Base-by-base conservation (phyloP, 2,113 vertebrate genomes). In the Zosterops borbonicus region DNA sequence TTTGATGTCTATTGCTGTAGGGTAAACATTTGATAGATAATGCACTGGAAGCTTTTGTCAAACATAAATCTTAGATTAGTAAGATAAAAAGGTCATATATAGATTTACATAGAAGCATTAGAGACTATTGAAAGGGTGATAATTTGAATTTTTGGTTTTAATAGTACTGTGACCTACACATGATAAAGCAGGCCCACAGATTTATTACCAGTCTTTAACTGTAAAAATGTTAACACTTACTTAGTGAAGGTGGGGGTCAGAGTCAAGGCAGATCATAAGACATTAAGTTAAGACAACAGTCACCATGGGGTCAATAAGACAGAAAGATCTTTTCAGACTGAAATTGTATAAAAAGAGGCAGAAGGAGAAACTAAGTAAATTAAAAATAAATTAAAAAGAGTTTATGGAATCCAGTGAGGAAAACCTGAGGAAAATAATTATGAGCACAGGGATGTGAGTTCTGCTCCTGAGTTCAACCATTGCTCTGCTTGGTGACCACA, bases 221-320 rank as follows among this genome's bases (percentile, higher is more conserved):
- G 46, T 37, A 55, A 64, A 84, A 91, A 39, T 9, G 7, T 83
- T 74, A 53, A 55, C 80, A 83, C 70, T 82, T 85, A 37, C 62
- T 90, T 20, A 46, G 29, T 58, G 63, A 76, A 87, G 46, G 46
- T 58, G 15, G 33, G 77, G 65, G 70, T 87, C 81, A 91, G 50
- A 77, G 13, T 67, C 59, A 71, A 85, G 33, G 24, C 19, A 77
- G 39, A 76, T 65, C 42, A 24, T 23, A 39, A 24, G 29, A 47
- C 67, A 76, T 83, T 86, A 94, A 91, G 82, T 93, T 92, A 88
- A 63, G 39, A 85, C 91, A 95, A 91, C 64, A 87, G 41, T 81
- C 59, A 67, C 39, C 6, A 1, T 37, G 50, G 71, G 50, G 63
- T 95, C 79, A 94, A 35, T 18, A 14, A 28, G 35, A 80, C 23